Percentiles rank a stretch among this genome's conserved stretches.
Evolutionary conservation across 1,140 invertebrate species (phyloP).

Genomic region (Anoplolepis gracilipes): DNA sequence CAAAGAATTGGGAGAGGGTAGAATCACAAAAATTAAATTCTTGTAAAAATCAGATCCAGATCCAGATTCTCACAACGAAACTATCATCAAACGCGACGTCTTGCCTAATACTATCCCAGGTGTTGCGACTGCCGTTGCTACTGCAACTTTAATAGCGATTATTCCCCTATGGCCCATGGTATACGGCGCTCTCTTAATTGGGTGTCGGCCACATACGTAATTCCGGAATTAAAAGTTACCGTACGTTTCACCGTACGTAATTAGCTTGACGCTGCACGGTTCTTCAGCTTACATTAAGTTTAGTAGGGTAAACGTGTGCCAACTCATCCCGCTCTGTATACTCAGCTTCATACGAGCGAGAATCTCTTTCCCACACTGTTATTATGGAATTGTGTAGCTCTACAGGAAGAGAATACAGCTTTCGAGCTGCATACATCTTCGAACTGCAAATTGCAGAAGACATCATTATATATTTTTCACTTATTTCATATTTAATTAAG

Average conservation of each 20-base stretch:
- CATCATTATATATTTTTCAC: not conserved
- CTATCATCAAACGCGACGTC: conserved; percentile 21
- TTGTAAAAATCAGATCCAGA: conserved; percentile 27
- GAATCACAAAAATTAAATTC: conserved; percentile 34
- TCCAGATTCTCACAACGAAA: conserved; percentile 47
- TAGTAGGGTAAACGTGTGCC: conserved; percentile 58
- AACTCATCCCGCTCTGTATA: conserved; percentile 26
- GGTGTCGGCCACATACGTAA: conserved; percentile 47
- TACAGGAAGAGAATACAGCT: not conserved
- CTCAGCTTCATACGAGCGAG: conserved; percentile 33
- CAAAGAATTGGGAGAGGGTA: not conserved
- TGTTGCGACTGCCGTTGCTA: conserved; percentile 28
- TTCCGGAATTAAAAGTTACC: conserved; percentile 66
- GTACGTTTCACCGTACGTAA: conserved; percentile 52
- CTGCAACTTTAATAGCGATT: conserved; percentile 48
- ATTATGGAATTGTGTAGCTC: conserved; percentile 60
- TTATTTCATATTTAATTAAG: not conserved
- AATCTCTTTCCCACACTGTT: conserved; percentile 67
- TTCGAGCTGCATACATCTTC: not conserved
- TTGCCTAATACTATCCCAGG: conserved; percentile 32
- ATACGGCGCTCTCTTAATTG: conserved; percentile 19
- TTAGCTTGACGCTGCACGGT: conserved; percentile 40
- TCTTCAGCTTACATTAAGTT: conserved; percentile 26
- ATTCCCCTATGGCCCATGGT: conserved; percentile 15
- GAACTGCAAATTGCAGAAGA: not conserved